Conservation (phyloP, 2,113 vertebrate genomes). For the Himantopus leucocephalus region DNA sequence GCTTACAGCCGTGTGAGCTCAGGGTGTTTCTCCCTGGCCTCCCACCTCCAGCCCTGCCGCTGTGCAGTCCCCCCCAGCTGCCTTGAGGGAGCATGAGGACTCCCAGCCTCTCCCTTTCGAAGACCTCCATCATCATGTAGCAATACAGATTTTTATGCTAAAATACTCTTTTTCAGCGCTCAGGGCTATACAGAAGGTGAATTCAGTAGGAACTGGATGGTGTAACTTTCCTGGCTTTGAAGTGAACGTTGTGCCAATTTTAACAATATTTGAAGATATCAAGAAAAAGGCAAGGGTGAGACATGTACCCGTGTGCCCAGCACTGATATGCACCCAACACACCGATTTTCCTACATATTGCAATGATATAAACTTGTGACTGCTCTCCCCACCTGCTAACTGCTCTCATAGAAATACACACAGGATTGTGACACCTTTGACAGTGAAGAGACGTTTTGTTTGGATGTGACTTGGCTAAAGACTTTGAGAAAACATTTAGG, state of each 20-base stretch:
- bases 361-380: not conserved
- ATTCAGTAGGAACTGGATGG: not conserved
- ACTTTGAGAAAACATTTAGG: not conserved
- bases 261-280: not conserved
- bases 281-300: not conserved
- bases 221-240: not conserved
- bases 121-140: not conserved
- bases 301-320: not conserved
- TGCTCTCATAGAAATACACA: not conserved
- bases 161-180: not conserved
- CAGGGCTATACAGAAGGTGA: not conserved
- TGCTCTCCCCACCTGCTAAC: not conserved
- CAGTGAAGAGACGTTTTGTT: not conserved
- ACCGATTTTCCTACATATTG: not conserved
- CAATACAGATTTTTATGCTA: not conserved
- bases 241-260: not conserved
- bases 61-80: not conserved
- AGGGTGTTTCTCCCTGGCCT: not conserved
- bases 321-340: not conserved
- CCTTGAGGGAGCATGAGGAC: not conserved
- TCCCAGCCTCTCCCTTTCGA: not conserved
- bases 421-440: not conserved
- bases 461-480: not conserved
- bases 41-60: not conserved
- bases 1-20: fast-evolving